phyloP scores from a whole-genome alignment of 2,888 invertebrate genomes.

The Kuschelorhynchus macadamiae region DNA sequence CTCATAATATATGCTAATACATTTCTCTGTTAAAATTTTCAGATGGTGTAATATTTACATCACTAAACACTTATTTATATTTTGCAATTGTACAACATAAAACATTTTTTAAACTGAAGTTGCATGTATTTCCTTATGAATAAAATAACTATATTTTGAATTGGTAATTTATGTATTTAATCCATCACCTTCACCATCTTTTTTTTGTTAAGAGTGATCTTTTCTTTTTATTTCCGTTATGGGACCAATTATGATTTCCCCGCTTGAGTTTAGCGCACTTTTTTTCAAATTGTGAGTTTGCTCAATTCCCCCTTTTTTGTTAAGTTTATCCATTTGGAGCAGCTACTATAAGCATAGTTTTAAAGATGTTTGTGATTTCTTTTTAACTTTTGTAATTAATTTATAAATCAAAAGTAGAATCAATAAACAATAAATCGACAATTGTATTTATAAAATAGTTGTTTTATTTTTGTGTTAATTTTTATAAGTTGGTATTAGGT shows the following conservation, averaged over 20 bases:
- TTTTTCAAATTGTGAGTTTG: slow-evolving; percentile 22
- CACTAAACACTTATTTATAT: too few relatives aligned
- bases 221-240: slow-evolving; percentile 23
- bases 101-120: too few relatives aligned
- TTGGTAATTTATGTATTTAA: not conserved
- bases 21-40: too few relatives aligned
- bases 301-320: slow-evolving; percentile 20
- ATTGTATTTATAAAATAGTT: slow-evolving; percentile 43
- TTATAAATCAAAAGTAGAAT: slow-evolving; percentile 43
- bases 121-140: too few relatives aligned
- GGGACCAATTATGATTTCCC: slow-evolving; percentile 34
- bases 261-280: slow-evolving; percentile 17
- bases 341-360: slow-evolving; percentile 37
- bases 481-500: too few relatives aligned
- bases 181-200: not conserved
- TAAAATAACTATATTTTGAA: too few relatives aligned
- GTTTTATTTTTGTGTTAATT: too few relatives aligned
- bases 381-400: slow-evolving; percentile 43
- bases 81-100: too few relatives aligned
- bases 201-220: not conserved
- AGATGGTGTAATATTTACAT: too few relatives aligned
- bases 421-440: slow-evolving; percentile 39
- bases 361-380: slow-evolving; percentile 45
- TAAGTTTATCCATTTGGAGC: slow-evolving; percentile 19
- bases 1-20: too few relatives aligned